These are phyloP conservation scores for Dolichoris vasculosae DNA, from an alignment of 1,140 invertebrate species.

Conservation along the genomic window DNA sequence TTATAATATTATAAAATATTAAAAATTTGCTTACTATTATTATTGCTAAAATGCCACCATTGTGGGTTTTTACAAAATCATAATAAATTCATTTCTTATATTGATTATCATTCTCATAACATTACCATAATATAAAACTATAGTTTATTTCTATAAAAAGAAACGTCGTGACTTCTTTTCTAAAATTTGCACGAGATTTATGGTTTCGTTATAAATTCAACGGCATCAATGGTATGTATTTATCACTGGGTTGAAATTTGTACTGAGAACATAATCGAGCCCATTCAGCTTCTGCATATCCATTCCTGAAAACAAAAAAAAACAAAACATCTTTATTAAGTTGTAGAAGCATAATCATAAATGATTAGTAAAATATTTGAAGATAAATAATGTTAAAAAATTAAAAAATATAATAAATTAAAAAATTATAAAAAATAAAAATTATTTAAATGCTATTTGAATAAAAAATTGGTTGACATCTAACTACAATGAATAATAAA, in stretches of 20 bases:
- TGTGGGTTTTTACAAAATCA: neutral
- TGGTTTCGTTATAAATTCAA: constrained; percentile 46
- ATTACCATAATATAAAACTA: neutral
- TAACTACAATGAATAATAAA: too few relatives aligned
- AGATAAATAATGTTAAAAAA: too few relatives aligned
- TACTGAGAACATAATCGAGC: constrained; percentile 77
- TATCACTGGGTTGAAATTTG: constrained; percentile 79
- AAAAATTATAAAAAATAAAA: too few relatives aligned
- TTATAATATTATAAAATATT: neutral
- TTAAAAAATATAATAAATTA: too few relatives aligned
- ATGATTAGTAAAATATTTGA: too few relatives aligned
- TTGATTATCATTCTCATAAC: neutral
- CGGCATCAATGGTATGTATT: constrained; percentile 75
- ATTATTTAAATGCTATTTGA: too few relatives aligned
- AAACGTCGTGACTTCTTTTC: constrained; percentile 21
- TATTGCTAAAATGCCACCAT: neutral
- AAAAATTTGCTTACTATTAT: neutral
- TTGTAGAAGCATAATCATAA: neutral
- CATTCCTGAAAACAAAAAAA: constrained; percentile 72
- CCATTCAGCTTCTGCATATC: constrained; percentile 76
- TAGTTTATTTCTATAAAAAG: neutral
- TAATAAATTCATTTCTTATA: neutral
- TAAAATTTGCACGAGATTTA: neutral
- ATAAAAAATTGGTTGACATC: too few relatives aligned
- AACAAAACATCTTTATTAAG: constrained; percentile 24